Percentiles rank a stretch among this genome's conserved stretches.
Evolutionary conservation across 2,113 vertebrate species (phyloP).

Genomic region (Tupaia tana): DNA sequence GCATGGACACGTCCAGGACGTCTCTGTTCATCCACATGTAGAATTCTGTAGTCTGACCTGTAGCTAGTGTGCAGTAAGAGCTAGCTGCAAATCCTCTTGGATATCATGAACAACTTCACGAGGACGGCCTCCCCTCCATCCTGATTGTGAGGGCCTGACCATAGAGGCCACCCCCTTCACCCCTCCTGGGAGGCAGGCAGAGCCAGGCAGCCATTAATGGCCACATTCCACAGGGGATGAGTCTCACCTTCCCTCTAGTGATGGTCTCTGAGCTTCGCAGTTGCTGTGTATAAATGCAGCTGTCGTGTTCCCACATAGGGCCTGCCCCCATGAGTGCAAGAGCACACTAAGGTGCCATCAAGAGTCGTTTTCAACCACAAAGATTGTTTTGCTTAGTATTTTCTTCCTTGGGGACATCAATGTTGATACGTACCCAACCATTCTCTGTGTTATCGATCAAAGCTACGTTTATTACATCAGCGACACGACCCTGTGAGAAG

Average conservation of each 20-base stretch:
- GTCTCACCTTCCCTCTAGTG: neutral
- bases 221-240: neutral
- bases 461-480: neutral
- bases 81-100: neutral
- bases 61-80: neutral
- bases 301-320: neutral
- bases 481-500: neutral
- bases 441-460: neutral
- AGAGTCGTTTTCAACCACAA: neutral
- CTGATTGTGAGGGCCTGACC: neutral
- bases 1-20: neutral
- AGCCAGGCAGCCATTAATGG: neutral
- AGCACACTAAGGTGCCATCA: neutral
- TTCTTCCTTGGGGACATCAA: neutral
- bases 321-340: neutral
- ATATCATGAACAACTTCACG: neutral
- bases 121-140: neutral
- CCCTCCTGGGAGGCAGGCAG: neutral
- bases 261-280: neutral
- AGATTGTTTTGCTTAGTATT: neutral
- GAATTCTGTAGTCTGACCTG: neutral
- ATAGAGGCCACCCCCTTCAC: neutral
- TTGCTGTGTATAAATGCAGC: neutral
- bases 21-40: neutral
- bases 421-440: neutral